Conservation (phyloP, 2,113 vertebrate species). For the Poecile atricapillus region DNA sequence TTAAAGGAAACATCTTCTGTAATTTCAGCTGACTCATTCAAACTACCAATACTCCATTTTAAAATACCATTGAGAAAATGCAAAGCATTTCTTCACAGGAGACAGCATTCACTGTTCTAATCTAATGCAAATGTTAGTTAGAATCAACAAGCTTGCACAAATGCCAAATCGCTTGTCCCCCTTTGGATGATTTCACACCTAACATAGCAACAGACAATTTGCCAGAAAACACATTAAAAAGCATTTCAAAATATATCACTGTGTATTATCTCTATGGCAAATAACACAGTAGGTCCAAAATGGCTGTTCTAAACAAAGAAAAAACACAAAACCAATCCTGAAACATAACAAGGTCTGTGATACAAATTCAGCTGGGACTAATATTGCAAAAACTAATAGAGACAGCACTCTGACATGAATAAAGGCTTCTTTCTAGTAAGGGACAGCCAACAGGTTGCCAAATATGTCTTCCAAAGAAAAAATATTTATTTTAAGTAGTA, state of each 20-base stretch:
- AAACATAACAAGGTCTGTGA: not conserved
- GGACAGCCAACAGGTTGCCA: not conserved
- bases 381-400: not conserved
- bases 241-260: constrained; percentile 4
- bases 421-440: not conserved
- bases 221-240: constrained; percentile 35
- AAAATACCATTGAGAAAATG: constrained; percentile 53
- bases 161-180: not conserved
- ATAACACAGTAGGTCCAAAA: constrained; percentile 17
- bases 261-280: constrained; percentile 10
- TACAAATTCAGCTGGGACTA: not conserved
- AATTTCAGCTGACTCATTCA: constrained; percentile 63
- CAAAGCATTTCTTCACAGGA: constrained; percentile 48
- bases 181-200: constrained; percentile 50
- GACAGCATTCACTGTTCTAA: constrained; percentile 33
- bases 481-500: not conserved
- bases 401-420: not conserved
- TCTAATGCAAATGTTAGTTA: constrained; percentile 57
- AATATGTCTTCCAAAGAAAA: not conserved
- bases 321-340: not conserved
- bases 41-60: constrained; percentile 40
- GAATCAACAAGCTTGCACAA: constrained; percentile 28
- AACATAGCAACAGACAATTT: constrained; percentile 12
- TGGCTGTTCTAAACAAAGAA: not conserved
- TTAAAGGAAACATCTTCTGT: constrained; percentile 54